Conservation (phyloP, 2,888 invertebrate species). For the Thera obeliscata region DNA sequence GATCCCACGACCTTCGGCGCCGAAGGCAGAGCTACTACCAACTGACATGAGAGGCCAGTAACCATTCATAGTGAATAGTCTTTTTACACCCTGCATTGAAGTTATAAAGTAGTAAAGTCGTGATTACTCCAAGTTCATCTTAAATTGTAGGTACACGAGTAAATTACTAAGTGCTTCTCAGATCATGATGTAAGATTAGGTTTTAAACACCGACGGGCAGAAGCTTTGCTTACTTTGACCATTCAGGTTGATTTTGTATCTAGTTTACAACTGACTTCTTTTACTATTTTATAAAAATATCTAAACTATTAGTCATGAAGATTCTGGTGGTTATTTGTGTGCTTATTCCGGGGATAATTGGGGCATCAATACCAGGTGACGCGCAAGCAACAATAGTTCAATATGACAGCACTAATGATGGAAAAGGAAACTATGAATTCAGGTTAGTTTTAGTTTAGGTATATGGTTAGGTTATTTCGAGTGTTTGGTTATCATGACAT, state of each 20-base stretch:
- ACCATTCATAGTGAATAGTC: neutral
- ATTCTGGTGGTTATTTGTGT: slow-evolving; percentile 3
- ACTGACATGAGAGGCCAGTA: too few relatives aligned
- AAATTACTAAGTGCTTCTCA: neutral
- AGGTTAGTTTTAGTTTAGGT: slow-evolving; percentile 14
- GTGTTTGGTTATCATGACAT: neutral
- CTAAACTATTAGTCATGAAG: slow-evolving; percentile 6
- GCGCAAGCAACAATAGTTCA: slow-evolving; percentile 33
- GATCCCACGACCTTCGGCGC: too few relatives aligned
- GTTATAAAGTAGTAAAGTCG: neutral
- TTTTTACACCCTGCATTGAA: neutral
- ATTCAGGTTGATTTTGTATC: slow-evolving; percentile 6
- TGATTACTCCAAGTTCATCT: neutral
- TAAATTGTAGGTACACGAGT: neutral
- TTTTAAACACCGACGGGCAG: slow-evolving; percentile 4
- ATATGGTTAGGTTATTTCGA: too few relatives aligned
- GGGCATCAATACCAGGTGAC: slow-evolving; percentile 24
- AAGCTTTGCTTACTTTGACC: slow-evolving; percentile 14
- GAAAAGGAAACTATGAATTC: slow-evolving; percentile 41
- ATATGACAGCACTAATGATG: slow-evolving; percentile 40
- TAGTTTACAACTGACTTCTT: neutral
- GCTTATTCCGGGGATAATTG: neutral
- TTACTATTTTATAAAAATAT: neutral
- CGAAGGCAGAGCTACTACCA: too few relatives aligned
- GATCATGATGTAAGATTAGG: neutral